Evolutionary conservation across 1,140 invertebrate genomes (phyloP).

Genomic region (Drosophila saltans): DNA sequence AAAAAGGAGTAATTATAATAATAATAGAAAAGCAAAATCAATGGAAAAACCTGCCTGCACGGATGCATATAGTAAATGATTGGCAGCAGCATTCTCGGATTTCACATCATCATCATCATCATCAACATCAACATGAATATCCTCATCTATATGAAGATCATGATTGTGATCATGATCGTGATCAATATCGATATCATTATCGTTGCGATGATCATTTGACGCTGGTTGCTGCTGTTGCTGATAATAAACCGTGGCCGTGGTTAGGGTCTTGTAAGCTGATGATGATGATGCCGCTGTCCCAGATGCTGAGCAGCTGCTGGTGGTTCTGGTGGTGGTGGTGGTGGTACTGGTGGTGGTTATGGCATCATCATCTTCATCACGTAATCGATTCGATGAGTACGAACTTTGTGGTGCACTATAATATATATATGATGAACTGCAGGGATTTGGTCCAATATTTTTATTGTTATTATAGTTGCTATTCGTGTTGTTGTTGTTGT

Average conservation of each 20-base stretch:
- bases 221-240: conserved; percentile 58
- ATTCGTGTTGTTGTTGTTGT: conserved; percentile 40
- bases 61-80: conserved; percentile 57
- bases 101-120: conserved; percentile 3
- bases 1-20: conserved; percentile 45
- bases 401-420: conserved; percentile 69
- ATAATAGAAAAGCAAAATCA: conserved; percentile 38
- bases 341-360: neutral
- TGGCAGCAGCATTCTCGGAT: conserved; percentile 53
- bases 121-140: neutral
- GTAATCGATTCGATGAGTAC: conserved; percentile 70
- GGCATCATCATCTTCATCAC: conserved; percentile 37
- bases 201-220: neutral
- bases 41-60: conserved; percentile 73
- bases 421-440: conserved; percentile 51
- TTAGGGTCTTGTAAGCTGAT: conserved; percentile 53
- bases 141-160: neutral
- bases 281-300: conserved; percentile 4
- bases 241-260: conserved; percentile 66
- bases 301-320: neutral
- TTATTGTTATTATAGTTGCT: conserved; percentile 19
- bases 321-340: neutral
- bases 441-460: conserved; percentile 29
- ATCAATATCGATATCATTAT: neutral
- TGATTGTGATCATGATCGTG: neutral